Percentiles rank a stretch among this genome's conserved stretches.
phyloP scores from a whole-genome alignment of 1,140 invertebrate genomes.

The Copidosoma floridanum region DNA sequence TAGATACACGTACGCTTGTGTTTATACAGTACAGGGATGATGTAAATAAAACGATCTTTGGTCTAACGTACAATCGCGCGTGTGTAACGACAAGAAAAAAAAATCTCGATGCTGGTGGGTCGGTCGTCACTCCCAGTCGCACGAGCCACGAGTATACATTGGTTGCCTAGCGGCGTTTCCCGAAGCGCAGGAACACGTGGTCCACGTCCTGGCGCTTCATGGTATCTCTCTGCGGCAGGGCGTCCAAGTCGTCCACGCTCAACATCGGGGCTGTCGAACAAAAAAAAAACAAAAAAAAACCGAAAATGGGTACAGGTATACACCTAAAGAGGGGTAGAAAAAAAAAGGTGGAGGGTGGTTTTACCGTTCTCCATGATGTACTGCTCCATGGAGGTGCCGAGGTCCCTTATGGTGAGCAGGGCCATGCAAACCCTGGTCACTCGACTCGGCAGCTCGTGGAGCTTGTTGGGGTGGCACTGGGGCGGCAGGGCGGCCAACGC shows the following conservation, averaged over 20 bases:
- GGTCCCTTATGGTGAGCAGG: slow-evolving; percentile 56
- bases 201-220: slow-evolving; percentile 79
- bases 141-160: too few species aligned
- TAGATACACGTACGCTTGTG: too few species aligned
- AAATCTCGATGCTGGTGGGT: too few species aligned
- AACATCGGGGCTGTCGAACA: slow-evolving; percentile 46
- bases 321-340: background rate
- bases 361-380: slow-evolving; percentile 59
- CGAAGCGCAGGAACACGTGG: slow-evolving; percentile 79
- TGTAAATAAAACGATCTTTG: too few species aligned
- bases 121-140: too few species aligned
- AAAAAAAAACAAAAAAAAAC: background rate
- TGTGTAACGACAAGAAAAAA: too few species aligned
- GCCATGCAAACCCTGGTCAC: slow-evolving; percentile 60
- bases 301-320: background rate
- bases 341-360: background rate
- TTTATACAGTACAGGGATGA: too few species aligned
- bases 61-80: too few species aligned
- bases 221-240: slow-evolving; percentile 56
- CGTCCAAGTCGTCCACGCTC: slow-evolving; percentile 43
- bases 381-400: slow-evolving; percentile 57
- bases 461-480: slow-evolving; percentile 57
- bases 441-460: slow-evolving; percentile 58
- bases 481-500: slow-evolving; percentile 49
- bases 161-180: slow-evolving; percentile 60